Base-by-base conservation (phyloP, 2,888 invertebrate genomes). In the Nematopogon swammerdamellus region DNA sequence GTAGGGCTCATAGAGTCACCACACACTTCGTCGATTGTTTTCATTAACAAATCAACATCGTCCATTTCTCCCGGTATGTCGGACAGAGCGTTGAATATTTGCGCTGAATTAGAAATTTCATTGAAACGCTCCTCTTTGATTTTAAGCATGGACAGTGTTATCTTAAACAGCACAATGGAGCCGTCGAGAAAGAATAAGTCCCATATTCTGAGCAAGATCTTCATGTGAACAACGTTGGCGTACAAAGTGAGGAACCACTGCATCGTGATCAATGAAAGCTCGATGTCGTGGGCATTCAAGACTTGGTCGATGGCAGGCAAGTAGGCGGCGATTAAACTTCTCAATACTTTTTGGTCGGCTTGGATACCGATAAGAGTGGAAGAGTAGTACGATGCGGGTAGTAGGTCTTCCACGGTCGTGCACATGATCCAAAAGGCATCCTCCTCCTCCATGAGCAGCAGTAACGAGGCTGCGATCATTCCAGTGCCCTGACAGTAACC, bases 381-480 rank as follows among this genome's bases (percentile, higher is more conserved):
- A 51, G 95, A 95, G 71, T 97, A 99, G 74, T 97, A 99, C 2
- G 96, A 96, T 49, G 98, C 95, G 36, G 99, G 98, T 55, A 99
- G 77, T 14, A 98, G 82, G 72, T 99, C 97, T 82, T 99, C 98
- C n/a, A 99, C 95, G 59, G 99, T 93, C 3, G 97, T 92, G 58
- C 95, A 92, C 93, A 98, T 95, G 76, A 97, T 91, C 99, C 99
- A 99, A 80, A 99, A 99, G 43, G 95, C 91, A 74, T 97, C 96
- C 74, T 99, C 98, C 79, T 99, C 99, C 70, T 98, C 97, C 81
- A 98, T 85, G 52, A 99, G 85, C 6, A 99, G 80, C 52, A 99
- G 75, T 47, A 99, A 77, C 42, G 93, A 94, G 16, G 97, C 96
- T 20, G 92, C 96, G 66, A 99, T 97, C 76, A 92, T 91, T 49